A percentile compares a stretch with the other conserved stretches of the same genome.
Conservation (phyloP, 2,888 invertebrate genomes). For the Habrosyne pyritoides region DNA sequence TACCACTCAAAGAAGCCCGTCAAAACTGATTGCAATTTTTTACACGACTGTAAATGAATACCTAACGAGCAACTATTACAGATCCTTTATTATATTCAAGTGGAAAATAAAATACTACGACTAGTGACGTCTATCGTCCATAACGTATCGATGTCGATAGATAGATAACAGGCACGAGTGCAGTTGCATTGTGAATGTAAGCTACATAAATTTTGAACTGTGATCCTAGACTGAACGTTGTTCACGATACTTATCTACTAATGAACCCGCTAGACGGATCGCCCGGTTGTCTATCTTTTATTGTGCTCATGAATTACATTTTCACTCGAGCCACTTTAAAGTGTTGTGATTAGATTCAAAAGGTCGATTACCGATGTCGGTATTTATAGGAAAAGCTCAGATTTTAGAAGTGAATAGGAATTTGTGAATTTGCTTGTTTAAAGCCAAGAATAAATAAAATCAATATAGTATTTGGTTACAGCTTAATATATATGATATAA, state of each 20-base stretch:
- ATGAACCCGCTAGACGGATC: constrained; percentile 57
- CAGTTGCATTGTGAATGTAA: constrained; percentile 16
- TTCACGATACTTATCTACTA: constrained; percentile 56
- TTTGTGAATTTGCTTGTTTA: too few relatives aligned
- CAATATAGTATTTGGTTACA: too few relatives aligned
- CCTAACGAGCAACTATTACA: neutral
- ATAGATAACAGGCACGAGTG: constrained; percentile 26
- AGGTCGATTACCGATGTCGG: constrained; percentile 8
- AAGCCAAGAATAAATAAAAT: too few relatives aligned
- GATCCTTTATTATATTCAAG: neutral
- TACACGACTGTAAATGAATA: neutral
- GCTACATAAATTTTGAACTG: constrained; percentile 28
- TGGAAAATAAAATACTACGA: neutral
- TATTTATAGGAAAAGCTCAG: constrained; percentile 11
- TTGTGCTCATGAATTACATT: constrained; percentile 61
- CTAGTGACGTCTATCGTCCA: neutral
- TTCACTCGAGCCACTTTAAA: constrained; percentile 43
- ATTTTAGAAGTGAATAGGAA: neutral
- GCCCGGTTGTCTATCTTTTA: constrained; percentile 53
- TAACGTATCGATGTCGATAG: constrained; percentile 20
- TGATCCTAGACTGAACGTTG: constrained; percentile 28
- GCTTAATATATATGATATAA: too few relatives aligned
- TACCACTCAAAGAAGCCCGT: too few relatives aligned
- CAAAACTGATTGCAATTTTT: too few relatives aligned
- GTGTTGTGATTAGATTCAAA: constrained; percentile 24